Evolutionary conservation across 2,888 invertebrate genomes (phyloP).

Genomic region (Periphyllus acericola): DNA sequence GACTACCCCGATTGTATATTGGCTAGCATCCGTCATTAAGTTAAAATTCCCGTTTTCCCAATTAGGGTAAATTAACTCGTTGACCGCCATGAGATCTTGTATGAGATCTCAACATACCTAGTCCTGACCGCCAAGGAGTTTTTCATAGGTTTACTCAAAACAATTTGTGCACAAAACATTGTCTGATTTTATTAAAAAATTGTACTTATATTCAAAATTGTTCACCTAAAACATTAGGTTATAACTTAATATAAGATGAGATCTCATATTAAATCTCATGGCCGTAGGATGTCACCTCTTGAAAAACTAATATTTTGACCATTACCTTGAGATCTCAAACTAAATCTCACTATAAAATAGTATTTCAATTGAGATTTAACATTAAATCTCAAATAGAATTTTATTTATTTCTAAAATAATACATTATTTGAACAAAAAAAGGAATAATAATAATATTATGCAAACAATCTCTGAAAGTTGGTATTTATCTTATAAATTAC

Average conservation of each 20-base stretch:
- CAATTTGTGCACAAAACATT: too few species aligned
- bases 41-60: too few species aligned
- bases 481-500: conserved; percentile 17
- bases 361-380: conserved; percentile 22
- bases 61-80: not conserved
- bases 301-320: conserved; percentile 9
- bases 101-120: too few species aligned
- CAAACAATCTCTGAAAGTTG: conserved; percentile 18
- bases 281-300: conserved; percentile 6
- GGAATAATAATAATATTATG: not conserved
- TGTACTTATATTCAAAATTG: conserved; percentile 4
- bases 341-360: conserved; percentile 26
- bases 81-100: too few species aligned
- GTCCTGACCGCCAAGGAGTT: too few species aligned
- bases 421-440: conserved; percentile 21
- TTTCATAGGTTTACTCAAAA: too few species aligned
- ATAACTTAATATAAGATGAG: conserved; percentile 2
- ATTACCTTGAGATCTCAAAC: conserved; percentile 5
- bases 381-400: conserved; percentile 4
- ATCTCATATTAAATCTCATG: conserved; percentile 6
- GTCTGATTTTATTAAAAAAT: too few species aligned
- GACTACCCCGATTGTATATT: too few species aligned
- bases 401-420: not conserved
- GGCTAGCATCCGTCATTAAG: too few species aligned
- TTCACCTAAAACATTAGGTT: not conserved